phyloP scores from a whole-genome alignment of 2,113 vertebrate species.

The Mustelus asterias region DNA sequence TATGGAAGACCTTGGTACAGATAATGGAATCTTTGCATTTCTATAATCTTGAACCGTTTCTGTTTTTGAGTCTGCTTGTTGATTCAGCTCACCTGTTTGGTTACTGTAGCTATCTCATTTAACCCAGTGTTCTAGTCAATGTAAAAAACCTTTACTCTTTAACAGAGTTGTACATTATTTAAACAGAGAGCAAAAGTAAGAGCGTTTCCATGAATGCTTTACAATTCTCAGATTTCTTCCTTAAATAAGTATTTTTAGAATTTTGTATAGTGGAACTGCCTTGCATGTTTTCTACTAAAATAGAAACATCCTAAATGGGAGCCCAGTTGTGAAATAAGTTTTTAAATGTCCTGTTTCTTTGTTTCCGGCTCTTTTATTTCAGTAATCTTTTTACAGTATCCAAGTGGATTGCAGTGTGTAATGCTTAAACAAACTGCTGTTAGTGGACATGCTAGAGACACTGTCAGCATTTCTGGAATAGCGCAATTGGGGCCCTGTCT shows the following conservation, averaged over 20 bases:
- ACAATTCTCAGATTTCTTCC: not conserved
- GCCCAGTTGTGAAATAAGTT: slow-evolving; percentile 3
- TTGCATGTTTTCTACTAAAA: not conserved
- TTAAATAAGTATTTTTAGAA: not conserved
- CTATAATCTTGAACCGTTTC: not conserved
- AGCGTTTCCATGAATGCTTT: not conserved
- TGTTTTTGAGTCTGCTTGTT: not conserved
- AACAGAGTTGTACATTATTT: not conserved
- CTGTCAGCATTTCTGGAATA: slow-evolving; percentile 32
- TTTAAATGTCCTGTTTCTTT: not conserved
- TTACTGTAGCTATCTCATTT: not conserved
- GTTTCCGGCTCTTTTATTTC: not conserved
- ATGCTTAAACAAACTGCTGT: slow-evolving; percentile 16
- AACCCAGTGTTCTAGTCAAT: not conserved
- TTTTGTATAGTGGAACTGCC: not conserved
- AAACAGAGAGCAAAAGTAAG: not conserved
- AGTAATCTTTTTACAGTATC: not conserved
- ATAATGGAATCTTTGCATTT: too few relatives aligned
- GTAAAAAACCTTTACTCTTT: not conserved
- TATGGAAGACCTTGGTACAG: too few relatives aligned
- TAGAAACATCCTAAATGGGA: not conserved
- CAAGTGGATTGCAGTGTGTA: not conserved
- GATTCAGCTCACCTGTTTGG: not conserved
- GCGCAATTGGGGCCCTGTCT: slow-evolving; percentile 27
- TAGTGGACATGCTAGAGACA: slow-evolving; percentile 8